Conservation (phyloP, 2,888 invertebrate genomes). For the Agrotis ipsilon region DNA sequence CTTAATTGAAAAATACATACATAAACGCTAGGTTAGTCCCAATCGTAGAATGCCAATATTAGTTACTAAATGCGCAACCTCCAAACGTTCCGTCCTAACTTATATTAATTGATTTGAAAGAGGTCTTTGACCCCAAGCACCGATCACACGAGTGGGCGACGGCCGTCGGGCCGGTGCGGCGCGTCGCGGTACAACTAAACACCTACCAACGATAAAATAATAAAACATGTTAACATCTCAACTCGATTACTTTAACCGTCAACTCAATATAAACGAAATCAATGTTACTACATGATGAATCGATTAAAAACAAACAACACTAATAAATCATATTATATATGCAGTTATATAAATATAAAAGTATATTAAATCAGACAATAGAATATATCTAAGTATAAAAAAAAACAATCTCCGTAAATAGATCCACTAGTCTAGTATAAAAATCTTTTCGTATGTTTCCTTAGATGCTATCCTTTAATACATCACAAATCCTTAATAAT, state of each 20-base stretch:
- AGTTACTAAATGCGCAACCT: slow-evolving; percentile 90
- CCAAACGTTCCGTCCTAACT: slow-evolving; percentile 87
- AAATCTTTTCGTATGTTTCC: slow-evolving; percentile 91
- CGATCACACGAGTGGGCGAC: slow-evolving; percentile 72
- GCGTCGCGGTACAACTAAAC: slow-evolving; percentile 78
- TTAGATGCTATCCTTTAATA: slow-evolving; percentile 92
- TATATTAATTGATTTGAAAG: slow-evolving; percentile 85
- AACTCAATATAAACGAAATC: slow-evolving; percentile 84
- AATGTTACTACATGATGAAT: slow-evolving; percentile 85
- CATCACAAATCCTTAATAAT: slow-evolving; percentile 91
- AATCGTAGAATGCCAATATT: slow-evolving; percentile 92
- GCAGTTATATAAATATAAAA: slow-evolving; percentile 90
- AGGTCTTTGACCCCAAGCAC: slow-evolving; percentile 88
- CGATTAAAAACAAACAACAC: slow-evolving; percentile 91
- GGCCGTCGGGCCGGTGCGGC: slow-evolving; percentile 57
- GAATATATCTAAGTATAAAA: slow-evolving; percentile 91
- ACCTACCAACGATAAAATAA: slow-evolving; percentile 87
- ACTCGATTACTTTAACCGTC: slow-evolving; percentile 72
- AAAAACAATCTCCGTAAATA: slow-evolving; percentile 92
- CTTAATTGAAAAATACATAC: slow-evolving; percentile 90
- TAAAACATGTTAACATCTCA: slow-evolving; percentile 85
- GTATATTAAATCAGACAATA: slow-evolving; percentile 91
- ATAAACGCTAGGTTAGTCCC: slow-evolving; percentile 92
- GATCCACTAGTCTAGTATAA: slow-evolving; percentile 91
- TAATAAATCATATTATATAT: slow-evolving; percentile 89